These are phyloP conservation scores for Xylophagus ater DNA, from an alignment of 2,888 invertebrate genomes.

Conservation along the genomic window DNA sequence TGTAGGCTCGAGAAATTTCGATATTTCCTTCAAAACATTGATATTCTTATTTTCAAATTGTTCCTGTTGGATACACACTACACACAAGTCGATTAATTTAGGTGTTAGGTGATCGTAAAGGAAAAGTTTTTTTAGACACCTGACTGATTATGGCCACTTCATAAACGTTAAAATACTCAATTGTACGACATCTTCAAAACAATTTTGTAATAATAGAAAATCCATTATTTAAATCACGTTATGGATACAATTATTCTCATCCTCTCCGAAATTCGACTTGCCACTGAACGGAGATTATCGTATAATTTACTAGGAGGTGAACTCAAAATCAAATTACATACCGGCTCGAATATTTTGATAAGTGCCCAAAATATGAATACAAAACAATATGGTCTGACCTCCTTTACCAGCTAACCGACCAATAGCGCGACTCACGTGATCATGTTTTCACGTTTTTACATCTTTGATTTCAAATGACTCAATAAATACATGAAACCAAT, in stretches of 20 bases:
- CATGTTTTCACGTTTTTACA: conserved; percentile 89
- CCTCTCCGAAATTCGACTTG: conserved; percentile 70
- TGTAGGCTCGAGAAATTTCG: too few relatives aligned
- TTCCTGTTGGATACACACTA: too few relatives aligned
- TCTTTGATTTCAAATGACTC: conserved; percentile 96
- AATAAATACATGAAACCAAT: conserved; percentile 90
- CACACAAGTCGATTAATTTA: too few relatives aligned
- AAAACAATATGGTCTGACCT: conserved; percentile 92
- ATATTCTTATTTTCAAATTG: too few relatives aligned
- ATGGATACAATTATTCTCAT: conserved; percentile 43
- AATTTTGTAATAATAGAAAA: too few relatives aligned
- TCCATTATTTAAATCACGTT: not conserved
- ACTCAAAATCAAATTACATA: conserved; percentile 93
- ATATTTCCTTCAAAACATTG: too few relatives aligned
- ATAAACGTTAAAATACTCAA: too few relatives aligned
- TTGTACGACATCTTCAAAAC: too few relatives aligned
- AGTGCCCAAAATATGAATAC: conserved; percentile 94
- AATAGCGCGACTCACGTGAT: conserved; percentile 90
- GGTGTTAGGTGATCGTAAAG: too few relatives aligned
- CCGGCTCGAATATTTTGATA: conserved; percentile 92
- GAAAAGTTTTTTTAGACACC: too few relatives aligned
- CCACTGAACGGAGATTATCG: conserved; percentile 81
- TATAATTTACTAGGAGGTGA: conserved; percentile 97
- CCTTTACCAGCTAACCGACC: conserved; percentile 95
- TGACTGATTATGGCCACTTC: too few relatives aligned